Evolutionary conservation across 2,888 invertebrate genomes (phyloP).

Genomic region (Timandra comae): DNA sequence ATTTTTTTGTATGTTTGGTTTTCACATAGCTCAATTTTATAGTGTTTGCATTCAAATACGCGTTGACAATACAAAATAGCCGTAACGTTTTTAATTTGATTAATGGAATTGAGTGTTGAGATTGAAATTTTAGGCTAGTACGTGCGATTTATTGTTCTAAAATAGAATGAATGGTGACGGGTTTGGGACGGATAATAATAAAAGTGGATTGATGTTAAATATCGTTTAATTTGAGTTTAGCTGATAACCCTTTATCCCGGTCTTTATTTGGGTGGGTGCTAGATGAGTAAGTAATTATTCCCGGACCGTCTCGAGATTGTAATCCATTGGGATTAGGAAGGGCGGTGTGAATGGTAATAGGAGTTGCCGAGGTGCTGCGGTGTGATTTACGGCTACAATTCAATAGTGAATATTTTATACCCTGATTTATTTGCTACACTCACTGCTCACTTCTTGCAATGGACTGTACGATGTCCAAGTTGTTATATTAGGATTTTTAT

Average conservation of each 20-base stretch:
- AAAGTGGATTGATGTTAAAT: slow-evolving; percentile 25
- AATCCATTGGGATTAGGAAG: slow-evolving; percentile 72
- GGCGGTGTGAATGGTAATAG: slow-evolving; percentile 74
- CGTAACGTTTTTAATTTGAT: slow-evolving; percentile 31
- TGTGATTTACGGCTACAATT: slow-evolving; percentile 74
- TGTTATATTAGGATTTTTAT: too few species aligned
- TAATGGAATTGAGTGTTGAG: slow-evolving; percentile 25
- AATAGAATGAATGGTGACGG: slow-evolving; percentile 13
- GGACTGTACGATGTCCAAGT: too few species aligned
- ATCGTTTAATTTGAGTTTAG: slow-evolving; percentile 32
- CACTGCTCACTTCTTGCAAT: too few species aligned
- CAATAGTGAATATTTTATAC: slow-evolving; percentile 75
- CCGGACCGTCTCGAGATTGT: slow-evolving; percentile 65
- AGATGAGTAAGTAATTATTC: slow-evolving; percentile 73
- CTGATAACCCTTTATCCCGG: slow-evolving; percentile 31
- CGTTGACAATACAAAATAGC: slow-evolving; percentile 22
- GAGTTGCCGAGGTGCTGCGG: slow-evolving; percentile 67
- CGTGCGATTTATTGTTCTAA: background rate
- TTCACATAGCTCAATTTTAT: slow-evolving; percentile 26
- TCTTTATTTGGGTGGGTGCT: slow-evolving; percentile 44
- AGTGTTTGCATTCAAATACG: slow-evolving; percentile 16
- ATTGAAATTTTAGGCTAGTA: too few species aligned
- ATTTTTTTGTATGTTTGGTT: slow-evolving; percentile 41
- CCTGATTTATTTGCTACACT: slow-evolving; percentile 53
- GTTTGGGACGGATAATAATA: slow-evolving; percentile 7